These are phyloP conservation scores for Cynopterus sphinx DNA, from an alignment of 2,797 vertebrate genomes.

Conservation along the genomic window DNA sequence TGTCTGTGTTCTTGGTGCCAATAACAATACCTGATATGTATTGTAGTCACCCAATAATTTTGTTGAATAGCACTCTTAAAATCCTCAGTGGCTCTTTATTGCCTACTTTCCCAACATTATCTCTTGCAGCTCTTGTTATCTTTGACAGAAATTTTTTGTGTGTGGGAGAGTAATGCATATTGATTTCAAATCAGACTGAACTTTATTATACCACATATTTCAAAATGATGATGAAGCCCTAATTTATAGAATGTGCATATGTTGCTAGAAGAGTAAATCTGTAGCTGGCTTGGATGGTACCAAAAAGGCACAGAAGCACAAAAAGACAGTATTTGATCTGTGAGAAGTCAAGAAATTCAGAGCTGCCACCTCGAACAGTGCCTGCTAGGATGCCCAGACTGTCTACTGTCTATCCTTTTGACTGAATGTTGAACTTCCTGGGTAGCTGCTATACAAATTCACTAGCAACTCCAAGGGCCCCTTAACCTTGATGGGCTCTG, in stretches of 20 bases:
- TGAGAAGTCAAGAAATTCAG: conserved; percentile 31
- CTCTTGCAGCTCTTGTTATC: background rate
- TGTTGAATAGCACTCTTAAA: background rate
- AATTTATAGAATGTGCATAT: background rate
- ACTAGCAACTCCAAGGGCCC: background rate
- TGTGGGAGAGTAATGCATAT: background rate
- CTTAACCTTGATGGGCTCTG: conserved; percentile 5
- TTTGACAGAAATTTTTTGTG: background rate
- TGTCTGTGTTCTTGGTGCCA: background rate
- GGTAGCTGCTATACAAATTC: background rate
- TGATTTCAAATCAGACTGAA: background rate
- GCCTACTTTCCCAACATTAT: background rate
- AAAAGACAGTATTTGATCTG: background rate
- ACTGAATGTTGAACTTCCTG: background rate
- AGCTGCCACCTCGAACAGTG: background rate
- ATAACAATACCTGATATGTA: background rate
- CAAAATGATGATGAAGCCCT: background rate
- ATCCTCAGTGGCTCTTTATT: background rate
- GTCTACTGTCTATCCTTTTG: background rate
- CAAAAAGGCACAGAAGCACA: background rate
- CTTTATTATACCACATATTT: background rate
- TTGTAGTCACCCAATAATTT: background rate
- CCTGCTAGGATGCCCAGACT: background rate
- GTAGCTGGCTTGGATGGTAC: background rate
- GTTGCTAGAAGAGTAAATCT: background rate